Evolutionary conservation across 1,140 invertebrate species (phyloP).

Genomic region (Meteorus sp.): DNA sequence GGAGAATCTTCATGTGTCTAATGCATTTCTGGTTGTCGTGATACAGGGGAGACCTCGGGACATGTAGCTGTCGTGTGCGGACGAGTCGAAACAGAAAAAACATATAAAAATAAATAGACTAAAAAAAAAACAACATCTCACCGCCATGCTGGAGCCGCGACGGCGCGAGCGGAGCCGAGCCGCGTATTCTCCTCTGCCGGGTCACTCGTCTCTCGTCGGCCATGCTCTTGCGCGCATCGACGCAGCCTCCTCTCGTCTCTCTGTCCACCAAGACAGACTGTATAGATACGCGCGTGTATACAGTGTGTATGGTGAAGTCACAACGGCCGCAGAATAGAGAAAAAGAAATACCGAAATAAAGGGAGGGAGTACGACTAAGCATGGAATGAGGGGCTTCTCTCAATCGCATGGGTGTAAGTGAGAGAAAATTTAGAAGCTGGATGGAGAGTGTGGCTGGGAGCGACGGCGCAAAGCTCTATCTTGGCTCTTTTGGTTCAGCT

Average conservation of each 20-base stretch:
- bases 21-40: too few relatives aligned
- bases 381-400: not conserved
- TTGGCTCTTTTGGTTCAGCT: not conserved
- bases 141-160: conserved; percentile 31
- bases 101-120: too few relatives aligned
- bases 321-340: too few relatives aligned
- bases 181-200: not conserved
- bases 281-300: too few relatives aligned
- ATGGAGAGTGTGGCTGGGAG: conserved; percentile 13
- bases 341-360: too few relatives aligned
- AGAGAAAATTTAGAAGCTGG: not conserved
- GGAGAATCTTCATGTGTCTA: too few relatives aligned
- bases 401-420: too few relatives aligned
- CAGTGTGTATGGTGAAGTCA: too few relatives aligned
- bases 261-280: not conserved
- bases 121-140: conserved; percentile 21
- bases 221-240: conserved; percentile 22
- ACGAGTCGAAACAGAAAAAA: not conserved
- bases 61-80: too few relatives aligned
- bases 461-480: conserved; percentile 23
- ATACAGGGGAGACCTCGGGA: too few relatives aligned
- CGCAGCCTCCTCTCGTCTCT: not conserved
- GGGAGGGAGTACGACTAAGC: not conserved
- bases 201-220: conserved; percentile 13
- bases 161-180: conserved; percentile 19